Conservation (phyloP, 2,797 vertebrate species). For the Etheostoma perlongum region DNA sequence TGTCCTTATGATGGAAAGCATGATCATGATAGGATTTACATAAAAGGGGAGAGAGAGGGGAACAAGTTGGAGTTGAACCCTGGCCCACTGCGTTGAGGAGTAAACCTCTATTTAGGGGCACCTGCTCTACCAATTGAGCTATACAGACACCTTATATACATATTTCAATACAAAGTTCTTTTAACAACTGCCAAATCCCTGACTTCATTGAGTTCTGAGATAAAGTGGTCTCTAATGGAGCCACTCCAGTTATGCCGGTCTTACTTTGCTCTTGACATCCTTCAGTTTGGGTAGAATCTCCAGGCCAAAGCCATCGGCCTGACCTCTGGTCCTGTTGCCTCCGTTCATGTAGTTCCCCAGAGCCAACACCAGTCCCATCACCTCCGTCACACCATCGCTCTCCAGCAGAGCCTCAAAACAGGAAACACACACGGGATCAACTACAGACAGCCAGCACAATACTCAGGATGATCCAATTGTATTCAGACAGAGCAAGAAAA, state of each 20-base stretch:
- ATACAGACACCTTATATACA: background rate
- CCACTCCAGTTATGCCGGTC: background rate
- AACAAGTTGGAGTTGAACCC: too few relatives aligned
- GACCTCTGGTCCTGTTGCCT: slow-evolving; percentile 92
- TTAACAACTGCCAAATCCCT: too few relatives aligned
- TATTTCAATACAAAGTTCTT: background rate
- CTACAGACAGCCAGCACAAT: background rate
- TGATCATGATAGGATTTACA: background rate
- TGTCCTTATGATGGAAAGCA: background rate
- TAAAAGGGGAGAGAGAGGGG: too few relatives aligned
- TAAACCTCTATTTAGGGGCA: too few relatives aligned
- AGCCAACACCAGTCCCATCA: slow-evolving; percentile 94
- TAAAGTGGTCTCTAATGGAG: background rate
- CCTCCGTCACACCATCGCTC: slow-evolving; percentile 86
- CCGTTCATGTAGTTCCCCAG: slow-evolving; percentile 99
- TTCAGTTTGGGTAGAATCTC: slow-evolving; percentile 99
- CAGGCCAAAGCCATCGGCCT: slow-evolving; percentile 95
- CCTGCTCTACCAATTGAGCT: too few relatives aligned
- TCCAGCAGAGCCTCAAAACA: slow-evolving; percentile 86
- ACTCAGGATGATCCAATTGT: background rate
- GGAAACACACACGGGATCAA: background rate
- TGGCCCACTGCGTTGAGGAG: too few relatives aligned
- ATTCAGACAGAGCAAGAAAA: background rate
- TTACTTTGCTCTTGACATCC: slow-evolving; percentile 96
- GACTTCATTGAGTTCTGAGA: too few relatives aligned